Conservation (phyloP, 2,888 invertebrate genomes). For the Lasius platythorax region DNA sequence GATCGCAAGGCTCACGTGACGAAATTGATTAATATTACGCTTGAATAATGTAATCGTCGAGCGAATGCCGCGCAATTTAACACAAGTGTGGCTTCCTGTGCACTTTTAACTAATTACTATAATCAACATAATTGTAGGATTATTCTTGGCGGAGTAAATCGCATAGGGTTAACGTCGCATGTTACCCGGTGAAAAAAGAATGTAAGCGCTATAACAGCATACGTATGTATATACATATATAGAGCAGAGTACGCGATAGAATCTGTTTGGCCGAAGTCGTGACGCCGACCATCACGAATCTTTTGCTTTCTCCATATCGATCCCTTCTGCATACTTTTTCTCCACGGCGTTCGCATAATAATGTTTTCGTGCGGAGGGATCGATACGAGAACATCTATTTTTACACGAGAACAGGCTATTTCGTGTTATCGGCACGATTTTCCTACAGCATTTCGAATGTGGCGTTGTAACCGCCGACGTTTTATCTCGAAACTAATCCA, state of each 20-base stretch:
- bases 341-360: conserved; percentile 58
- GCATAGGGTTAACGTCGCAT: conserved; percentile 70
- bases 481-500: conserved; percentile 38
- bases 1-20: not conserved
- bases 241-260: conserved; percentile 80
- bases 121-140: conserved; percentile 85
- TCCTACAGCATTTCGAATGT: conserved; percentile 39
- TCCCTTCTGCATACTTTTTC: conserved; percentile 67
- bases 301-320: conserved; percentile 73
- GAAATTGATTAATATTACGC: conserved; percentile 40
- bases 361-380: conserved; percentile 60
- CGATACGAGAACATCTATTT: conserved; percentile 61
- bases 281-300: conserved; percentile 82
- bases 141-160: conserved; percentile 76
- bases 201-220: conserved; percentile 64
- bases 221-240: conserved; percentile 63
- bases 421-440: conserved; percentile 45
- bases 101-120: conserved; percentile 85
- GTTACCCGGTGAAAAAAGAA: conserved; percentile 69
- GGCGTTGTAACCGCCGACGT: conserved; percentile 17
- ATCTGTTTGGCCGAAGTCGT: conserved; percentile 75
- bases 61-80: conserved; percentile 69
- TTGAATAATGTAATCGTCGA: conserved; percentile 50
- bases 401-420: conserved; percentile 54
- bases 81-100: conserved; percentile 74